A percentile compares a stretch with the other conserved stretches of the same genome.
phyloP scores from a whole-genome alignment of 1,140 invertebrate genomes.

The Pseudomyrmex sp. region DNA sequence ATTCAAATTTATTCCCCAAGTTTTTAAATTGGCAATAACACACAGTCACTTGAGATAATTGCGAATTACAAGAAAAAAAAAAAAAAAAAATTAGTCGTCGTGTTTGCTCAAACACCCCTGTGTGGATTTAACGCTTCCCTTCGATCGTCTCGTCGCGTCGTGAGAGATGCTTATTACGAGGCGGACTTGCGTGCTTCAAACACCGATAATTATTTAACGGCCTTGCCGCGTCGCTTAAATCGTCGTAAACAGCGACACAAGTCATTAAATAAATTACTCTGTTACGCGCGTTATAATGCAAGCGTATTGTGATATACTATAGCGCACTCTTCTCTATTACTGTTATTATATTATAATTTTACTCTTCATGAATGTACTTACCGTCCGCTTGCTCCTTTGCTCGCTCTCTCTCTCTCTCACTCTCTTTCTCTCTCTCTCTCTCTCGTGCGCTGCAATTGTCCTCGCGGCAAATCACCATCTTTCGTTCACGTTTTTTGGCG shows the following conservation, averaged over 20 bases:
- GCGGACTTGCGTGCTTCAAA: slow-evolving; percentile 39
- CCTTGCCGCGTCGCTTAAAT: slow-evolving; percentile 36
- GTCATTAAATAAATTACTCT: slow-evolving; percentile 56
- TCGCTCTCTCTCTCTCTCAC: background rate
- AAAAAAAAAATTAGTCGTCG: background rate
- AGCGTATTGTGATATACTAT: slow-evolving; percentile 42
- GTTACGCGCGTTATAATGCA: slow-evolving; percentile 56
- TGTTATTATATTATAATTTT: slow-evolving; percentile 55
- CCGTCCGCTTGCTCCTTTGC: background rate
- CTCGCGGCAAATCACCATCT: slow-evolving; percentile 44
- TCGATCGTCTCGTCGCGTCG: slow-evolving; percentile 14
- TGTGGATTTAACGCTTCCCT: slow-evolving; percentile 26
- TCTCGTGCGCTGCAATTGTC: slow-evolving; percentile 13
- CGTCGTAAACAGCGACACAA: slow-evolving; percentile 48
- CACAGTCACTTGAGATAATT: too few species aligned
- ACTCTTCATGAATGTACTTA: slow-evolving; percentile 43
- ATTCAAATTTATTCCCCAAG: too few species aligned
- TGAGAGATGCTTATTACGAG: slow-evolving; percentile 35
- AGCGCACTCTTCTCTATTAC: slow-evolving; percentile 17
- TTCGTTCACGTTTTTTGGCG: background rate
- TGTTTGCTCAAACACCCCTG: background rate
- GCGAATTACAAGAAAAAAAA: background rate
- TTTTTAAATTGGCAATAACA: too few species aligned
- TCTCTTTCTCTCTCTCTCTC: background rate
- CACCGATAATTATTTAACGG: slow-evolving; percentile 56